Evolutionary conservation across 2,797 vertebrate genomes (phyloP).

Genomic region (Rhodeus uyekii): DNA sequence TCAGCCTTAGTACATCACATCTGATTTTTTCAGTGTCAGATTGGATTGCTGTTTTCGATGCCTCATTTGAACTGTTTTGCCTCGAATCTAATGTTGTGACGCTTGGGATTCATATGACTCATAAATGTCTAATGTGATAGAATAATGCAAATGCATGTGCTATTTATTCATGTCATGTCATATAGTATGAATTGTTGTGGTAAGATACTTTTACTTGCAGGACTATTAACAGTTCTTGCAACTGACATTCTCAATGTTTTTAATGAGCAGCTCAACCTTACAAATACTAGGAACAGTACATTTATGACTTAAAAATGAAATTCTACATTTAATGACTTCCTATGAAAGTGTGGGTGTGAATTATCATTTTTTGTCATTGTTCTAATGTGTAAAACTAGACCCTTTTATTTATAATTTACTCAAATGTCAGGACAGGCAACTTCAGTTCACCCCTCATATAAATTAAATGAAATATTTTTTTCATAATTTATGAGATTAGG

Average conservation of each 20-base stretch:
- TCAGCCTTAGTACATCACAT: slow-evolving; percentile 26
- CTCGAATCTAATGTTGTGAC: slow-evolving; percentile 14
- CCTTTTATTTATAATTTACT: slow-evolving; percentile 8
- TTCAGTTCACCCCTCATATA: not conserved
- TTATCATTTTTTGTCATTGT: slow-evolving; percentile 21
- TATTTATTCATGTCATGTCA: slow-evolving; percentile 56
- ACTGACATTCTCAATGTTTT: slow-evolving; percentile 21
- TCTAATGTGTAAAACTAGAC: slow-evolving; percentile 3
- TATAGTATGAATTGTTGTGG: slow-evolving; percentile 45
- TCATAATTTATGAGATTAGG: not conserved
- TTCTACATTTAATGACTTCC: slow-evolving; percentile 21
- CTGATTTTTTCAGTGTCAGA: not conserved
- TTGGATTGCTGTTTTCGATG: slow-evolving; percentile 15
- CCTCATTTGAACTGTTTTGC: slow-evolving; percentile 11
- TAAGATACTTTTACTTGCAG: slow-evolving; percentile 28
- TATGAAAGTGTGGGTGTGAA: slow-evolving; percentile 24
- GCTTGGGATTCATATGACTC: slow-evolving; percentile 32
- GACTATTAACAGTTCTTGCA: slow-evolving; percentile 34
- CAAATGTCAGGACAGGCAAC: not conserved
- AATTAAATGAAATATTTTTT: not conserved
- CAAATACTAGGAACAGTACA: slow-evolving; percentile 16
- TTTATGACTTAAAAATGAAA: slow-evolving; percentile 22
- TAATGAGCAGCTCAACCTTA: slow-evolving; percentile 40
- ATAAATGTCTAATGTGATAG: slow-evolving; percentile 37
- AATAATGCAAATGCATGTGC: slow-evolving; percentile 55